Conservation (phyloP, 2,888 invertebrate species). For the Tenthredo scrophulariae region DNA sequence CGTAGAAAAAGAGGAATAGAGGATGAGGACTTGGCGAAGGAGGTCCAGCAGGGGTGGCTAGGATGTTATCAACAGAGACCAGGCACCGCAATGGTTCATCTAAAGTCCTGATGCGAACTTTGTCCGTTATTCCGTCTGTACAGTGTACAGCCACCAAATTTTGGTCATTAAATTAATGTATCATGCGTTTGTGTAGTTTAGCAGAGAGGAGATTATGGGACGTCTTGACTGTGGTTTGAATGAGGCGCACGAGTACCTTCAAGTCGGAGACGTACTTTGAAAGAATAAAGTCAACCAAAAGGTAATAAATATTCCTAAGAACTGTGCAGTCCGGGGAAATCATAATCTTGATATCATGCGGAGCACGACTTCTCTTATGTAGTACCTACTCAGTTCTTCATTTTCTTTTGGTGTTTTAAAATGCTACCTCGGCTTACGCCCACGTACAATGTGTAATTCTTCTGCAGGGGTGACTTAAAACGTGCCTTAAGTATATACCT, state of each 20-base stretch:
- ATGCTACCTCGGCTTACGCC: constrained; percentile 6
- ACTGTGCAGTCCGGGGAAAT: constrained; percentile 18
- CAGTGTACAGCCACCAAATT: neutral
- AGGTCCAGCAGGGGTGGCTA: constrained; percentile 59
- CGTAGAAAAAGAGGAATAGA: neutral
- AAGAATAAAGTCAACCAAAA: constrained; percentile 2
- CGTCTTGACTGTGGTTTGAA: neutral
- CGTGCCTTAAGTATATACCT: neutral
- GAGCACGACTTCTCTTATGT: constrained; percentile 8
- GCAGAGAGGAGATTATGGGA: neutral
- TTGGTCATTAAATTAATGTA: neutral
- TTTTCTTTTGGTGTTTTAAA: constrained; percentile 20
- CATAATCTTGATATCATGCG: constrained; percentile 16
- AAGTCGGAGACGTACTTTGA: neutral
- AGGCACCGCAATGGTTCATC: constrained; percentile 59
- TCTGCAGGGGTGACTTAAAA: constrained; percentile 2
- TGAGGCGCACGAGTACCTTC: neutral
- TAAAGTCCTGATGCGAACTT: constrained; percentile 56
- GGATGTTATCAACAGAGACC: constrained; percentile 66
- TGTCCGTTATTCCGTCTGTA: neutral
- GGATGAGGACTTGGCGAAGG: neutral
- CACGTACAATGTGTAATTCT: constrained; percentile 23
- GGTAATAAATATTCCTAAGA: neutral
- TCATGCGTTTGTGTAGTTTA: neutral
- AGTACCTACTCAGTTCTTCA: constrained; percentile 11